These are phyloP conservation scores for Cheilosia pagana DNA, from an alignment of 2,888 invertebrate genomes.

Conservation along the genomic window DNA sequence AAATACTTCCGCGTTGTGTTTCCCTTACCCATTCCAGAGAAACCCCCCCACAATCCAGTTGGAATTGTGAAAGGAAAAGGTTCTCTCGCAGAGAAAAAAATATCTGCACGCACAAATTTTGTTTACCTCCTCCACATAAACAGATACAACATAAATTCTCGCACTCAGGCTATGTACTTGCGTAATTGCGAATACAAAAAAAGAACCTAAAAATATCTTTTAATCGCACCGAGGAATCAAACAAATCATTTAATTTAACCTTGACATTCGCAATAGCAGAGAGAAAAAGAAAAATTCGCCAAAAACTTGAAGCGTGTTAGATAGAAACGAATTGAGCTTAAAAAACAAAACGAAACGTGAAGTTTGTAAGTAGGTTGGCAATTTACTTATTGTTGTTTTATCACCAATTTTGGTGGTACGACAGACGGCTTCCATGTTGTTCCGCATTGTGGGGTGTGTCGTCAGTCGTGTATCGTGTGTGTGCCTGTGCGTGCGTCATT, in stretches of 20 bases:
- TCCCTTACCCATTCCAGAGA: background rate
- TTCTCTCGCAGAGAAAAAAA: constrained; percentile 18
- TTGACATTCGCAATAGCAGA: constrained; percentile 56
- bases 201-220: constrained; percentile 38
- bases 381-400: constrained; percentile 12
- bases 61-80: constrained; percentile 46
- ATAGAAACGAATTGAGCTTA: constrained; percentile 20
- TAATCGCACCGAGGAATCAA: constrained; percentile 10
- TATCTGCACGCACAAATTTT: constrained; percentile 33
- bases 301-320: constrained; percentile 26
- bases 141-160: constrained; percentile 3
- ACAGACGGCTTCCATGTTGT: constrained; percentile 1
- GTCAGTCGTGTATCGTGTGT: constrained; percentile 1
- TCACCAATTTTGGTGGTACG: constrained; percentile 30
- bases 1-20: constrained; percentile 38
- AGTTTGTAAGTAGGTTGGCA: background rate
- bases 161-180: background rate
- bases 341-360: background rate
- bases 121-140: background rate
- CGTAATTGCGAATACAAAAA: constrained; percentile 7
- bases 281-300: constrained; percentile 29
- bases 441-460: constrained; percentile 27
- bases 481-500: constrained; percentile 47
- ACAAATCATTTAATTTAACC: constrained; percentile 43
- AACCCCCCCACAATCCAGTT: constrained; percentile 15